A percentile compares a stretch with the other conserved stretches of the same genome.
Conservation (phyloP, 2,113 vertebrate species). For the Psammodynastes pulverulentus region DNA sequence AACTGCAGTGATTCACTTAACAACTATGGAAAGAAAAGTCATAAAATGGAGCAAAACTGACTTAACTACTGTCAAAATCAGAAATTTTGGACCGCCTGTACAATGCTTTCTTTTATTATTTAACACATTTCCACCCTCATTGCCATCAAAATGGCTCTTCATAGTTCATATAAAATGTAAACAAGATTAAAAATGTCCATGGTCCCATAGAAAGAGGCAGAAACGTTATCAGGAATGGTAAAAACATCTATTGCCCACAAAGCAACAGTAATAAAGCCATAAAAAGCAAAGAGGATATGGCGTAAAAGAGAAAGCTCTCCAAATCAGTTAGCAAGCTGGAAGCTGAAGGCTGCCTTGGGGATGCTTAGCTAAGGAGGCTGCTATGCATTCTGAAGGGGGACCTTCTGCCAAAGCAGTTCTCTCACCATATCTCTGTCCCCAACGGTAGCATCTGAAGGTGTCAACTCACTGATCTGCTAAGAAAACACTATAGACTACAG, state of each 20-base stretch:
- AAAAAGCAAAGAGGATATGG: not conserved
- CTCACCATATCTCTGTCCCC: not conserved
- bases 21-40: not conserved
- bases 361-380: not conserved
- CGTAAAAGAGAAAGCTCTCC: not conserved
- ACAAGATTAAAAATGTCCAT: not conserved
- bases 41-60: not conserved
- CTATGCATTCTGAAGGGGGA: not conserved
- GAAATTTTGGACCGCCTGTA: not conserved
- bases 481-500: not conserved
- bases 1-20: not conserved
- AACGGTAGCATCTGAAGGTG: not conserved
- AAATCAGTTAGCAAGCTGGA: not conserved
- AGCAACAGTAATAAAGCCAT: not conserved
- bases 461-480: not conserved
- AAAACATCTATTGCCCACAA: not conserved
- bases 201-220: not conserved
- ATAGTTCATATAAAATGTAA: not conserved
- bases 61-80: not conserved
- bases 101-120: not conserved
- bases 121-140: not conserved
- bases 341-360: not conserved
- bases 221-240: not conserved
- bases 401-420: not conserved
- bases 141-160: not conserved